Conservation (phyloP, 2,113 vertebrate genomes). For the Cavia aperea region DNA sequence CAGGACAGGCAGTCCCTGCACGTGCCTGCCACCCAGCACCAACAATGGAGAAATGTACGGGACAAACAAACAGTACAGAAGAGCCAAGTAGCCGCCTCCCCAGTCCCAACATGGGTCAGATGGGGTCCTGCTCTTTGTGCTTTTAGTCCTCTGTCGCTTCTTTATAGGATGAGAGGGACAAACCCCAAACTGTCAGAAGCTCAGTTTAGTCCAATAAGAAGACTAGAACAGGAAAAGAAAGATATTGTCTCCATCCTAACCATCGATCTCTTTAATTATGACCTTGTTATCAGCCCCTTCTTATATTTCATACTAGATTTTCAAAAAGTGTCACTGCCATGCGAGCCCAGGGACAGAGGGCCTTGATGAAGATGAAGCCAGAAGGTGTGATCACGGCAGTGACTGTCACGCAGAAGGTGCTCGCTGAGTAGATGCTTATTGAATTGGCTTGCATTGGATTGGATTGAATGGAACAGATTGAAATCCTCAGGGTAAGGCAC, state of each 20-base stretch:
- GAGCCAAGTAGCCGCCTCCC: neutral
- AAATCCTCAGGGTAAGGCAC: conserved; percentile 16
- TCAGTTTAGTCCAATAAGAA: neutral
- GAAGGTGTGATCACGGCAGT: neutral
- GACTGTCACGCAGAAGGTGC: neutral
- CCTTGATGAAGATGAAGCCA: neutral
- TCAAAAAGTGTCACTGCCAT: neutral
- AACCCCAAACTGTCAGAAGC: conserved; percentile 12
- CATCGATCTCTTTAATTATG: neutral
- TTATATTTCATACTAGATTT: conserved; percentile 37
- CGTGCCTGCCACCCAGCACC: neutral
- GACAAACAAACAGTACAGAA: neutral
- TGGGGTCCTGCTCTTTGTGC: neutral
- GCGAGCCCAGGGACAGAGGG: neutral
- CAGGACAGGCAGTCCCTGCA: neutral
- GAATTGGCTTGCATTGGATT: neutral
- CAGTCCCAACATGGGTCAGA: neutral
- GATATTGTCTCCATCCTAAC: neutral
- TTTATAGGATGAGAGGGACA: neutral
- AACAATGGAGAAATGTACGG: neutral
- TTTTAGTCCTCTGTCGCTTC: neutral
- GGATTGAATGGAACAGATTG: neutral
- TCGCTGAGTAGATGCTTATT: neutral
- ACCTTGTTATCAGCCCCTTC: neutral
- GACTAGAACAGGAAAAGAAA: neutral